Conservation (phyloP, 1,140 invertebrate species). For the Bilobella aurantiaca region DNA sequence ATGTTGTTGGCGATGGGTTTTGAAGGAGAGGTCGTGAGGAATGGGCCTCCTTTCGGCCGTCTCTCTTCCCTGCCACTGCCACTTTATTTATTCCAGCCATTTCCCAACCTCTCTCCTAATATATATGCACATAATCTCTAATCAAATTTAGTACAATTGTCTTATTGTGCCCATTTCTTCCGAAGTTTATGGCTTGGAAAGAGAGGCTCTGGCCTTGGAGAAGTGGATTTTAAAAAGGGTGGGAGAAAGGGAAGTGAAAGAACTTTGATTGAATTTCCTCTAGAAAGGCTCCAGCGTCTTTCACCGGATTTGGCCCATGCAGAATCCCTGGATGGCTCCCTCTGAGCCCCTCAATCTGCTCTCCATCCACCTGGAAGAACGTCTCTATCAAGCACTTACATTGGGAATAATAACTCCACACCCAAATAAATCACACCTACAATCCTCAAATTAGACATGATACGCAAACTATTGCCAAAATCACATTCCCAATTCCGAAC, state of each 20-base stretch:
- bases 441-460: too few species aligned
- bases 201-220: slow-evolving; percentile 39
- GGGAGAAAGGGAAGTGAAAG: slow-evolving; percentile 20
- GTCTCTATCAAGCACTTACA: slow-evolving; percentile 35
- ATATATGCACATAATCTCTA: slow-evolving; percentile 39
- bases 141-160: slow-evolving; percentile 40
- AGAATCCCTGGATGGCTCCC: neutral
- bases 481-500: too few species aligned
- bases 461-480: too few species aligned
- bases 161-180: slow-evolving; percentile 37
- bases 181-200: slow-evolving; percentile 38
- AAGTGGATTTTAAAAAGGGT: slow-evolving; percentile 21
- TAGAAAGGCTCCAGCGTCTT: slow-evolving; percentile 31
- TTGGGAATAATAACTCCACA: slow-evolving; percentile 23
- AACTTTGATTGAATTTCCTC: slow-evolving; percentile 37
- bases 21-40: too few species aligned
- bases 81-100: slow-evolving; percentile 35
- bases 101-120: slow-evolving; percentile 35
- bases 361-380: slow-evolving; percentile 28
- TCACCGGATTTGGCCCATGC: neutral
- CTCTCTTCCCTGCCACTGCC: too few species aligned
- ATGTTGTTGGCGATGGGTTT: slow-evolving; percentile 28
- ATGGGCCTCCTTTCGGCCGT: too few species aligned
- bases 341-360: neutral
- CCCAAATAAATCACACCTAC: too few species aligned